Evolutionary conservation across 2,888 invertebrate species (phyloP).

Genomic region (Drosophila fulvimacula): DNA sequence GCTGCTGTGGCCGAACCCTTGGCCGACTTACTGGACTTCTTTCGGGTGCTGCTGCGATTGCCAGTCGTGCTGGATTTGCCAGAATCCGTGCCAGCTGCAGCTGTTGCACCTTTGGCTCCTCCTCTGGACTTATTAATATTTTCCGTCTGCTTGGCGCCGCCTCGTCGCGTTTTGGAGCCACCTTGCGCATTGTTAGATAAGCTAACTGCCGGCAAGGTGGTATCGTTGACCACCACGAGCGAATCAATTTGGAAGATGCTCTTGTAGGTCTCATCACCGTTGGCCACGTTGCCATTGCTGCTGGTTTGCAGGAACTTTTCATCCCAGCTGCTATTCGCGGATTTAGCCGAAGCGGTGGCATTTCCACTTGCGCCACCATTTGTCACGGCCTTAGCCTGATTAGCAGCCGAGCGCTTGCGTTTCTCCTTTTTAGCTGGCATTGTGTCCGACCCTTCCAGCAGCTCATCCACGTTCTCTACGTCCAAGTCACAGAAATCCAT

Average conservation of each 20-base stretch:
- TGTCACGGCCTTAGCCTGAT: constrained; percentile 23
- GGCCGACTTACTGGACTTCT: constrained; percentile 41
- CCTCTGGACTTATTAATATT: constrained; percentile 22
- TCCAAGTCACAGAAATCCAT: constrained; percentile 84
- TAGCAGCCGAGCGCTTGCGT: constrained; percentile 48
- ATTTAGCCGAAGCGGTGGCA: constrained; percentile 49
- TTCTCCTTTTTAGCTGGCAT: constrained; percentile 52
- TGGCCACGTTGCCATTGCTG: constrained; percentile 22
- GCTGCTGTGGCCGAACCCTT: constrained; percentile 32
- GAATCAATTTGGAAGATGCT: constrained; percentile 85
- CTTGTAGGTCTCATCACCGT: constrained; percentile 84
- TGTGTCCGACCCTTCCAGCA: constrained; percentile 78
- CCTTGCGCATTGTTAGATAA: constrained; percentile 30
- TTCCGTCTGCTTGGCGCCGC: constrained; percentile 25
- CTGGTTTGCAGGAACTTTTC: constrained; percentile 78
- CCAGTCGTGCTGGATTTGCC: constrained; percentile 25
- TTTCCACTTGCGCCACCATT: constrained; percentile 28
- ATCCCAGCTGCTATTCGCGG: constrained; percentile 69
- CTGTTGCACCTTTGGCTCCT: constrained; percentile 18
- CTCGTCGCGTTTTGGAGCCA: constrained; percentile 55
- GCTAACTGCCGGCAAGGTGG: constrained; percentile 57
- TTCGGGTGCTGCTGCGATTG: constrained; percentile 57
- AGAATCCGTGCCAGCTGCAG: background rate
- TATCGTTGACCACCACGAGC: constrained; percentile 79
- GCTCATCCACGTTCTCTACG: constrained; percentile 84